Conservation (phyloP, 2,113 vertebrate species). For the Alligator mississippiensis region DNA sequence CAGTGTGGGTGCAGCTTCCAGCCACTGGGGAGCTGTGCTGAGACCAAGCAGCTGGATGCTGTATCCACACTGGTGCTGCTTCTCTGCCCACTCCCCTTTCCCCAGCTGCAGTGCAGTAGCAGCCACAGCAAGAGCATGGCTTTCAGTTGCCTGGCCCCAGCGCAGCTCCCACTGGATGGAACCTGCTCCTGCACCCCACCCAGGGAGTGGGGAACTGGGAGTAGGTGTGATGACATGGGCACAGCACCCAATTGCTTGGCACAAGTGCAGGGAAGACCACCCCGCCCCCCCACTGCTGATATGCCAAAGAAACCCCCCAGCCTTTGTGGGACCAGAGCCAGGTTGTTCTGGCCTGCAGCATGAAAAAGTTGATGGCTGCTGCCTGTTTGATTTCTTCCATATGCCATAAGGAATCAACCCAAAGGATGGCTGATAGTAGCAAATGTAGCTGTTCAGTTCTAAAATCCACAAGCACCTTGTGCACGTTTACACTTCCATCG, state of each 20-base stretch:
- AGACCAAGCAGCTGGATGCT: no score
- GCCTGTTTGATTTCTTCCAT: no score
- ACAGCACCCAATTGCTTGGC: background rate
- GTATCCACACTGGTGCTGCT: no score
- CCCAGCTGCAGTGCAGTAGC: no score
- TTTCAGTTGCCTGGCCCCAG: no score
- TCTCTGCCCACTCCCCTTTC: no score
- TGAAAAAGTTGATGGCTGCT: background rate
- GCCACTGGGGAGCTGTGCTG: no score
- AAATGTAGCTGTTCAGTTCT: background rate
- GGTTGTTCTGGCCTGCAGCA: no score
- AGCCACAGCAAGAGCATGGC: no score
- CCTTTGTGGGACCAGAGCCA: background rate
- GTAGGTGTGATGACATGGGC: no score
- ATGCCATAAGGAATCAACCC: background rate
- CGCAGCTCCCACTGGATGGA: background rate
- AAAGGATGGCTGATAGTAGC: background rate
- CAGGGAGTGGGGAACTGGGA: no score
- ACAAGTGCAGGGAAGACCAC: fast-evolving
- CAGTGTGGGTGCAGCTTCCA: no score
- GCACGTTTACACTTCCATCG: background rate
- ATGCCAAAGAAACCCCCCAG: background rate
- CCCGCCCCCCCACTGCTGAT: background rate
- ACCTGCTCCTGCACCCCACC: fast-evolving
- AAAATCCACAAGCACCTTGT: background rate